phyloP scores from a whole-genome alignment of 2,888 invertebrate species.

The Acronicta psi region DNA sequence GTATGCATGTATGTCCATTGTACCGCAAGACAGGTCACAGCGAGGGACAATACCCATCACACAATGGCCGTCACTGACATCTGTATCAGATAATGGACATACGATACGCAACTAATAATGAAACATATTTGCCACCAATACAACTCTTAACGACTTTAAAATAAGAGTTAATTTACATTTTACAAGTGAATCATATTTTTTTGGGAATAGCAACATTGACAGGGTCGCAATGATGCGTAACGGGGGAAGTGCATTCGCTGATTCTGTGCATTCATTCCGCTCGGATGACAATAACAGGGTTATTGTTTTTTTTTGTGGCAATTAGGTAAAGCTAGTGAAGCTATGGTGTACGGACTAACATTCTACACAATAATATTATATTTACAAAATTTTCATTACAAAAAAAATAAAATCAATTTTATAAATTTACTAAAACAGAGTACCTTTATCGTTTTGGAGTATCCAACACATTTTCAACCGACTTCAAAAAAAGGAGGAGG shows the following conservation, averaged over 20 bases:
- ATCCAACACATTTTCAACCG: too few species aligned
- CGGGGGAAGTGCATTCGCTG: slow-evolving; percentile 43
- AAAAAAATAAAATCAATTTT: too few species aligned
- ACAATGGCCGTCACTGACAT: slow-evolving; percentile 58
- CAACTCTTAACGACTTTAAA: not conserved
- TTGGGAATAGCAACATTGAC: slow-evolving; percentile 29
- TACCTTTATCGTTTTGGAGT: too few species aligned
- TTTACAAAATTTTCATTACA: too few species aligned
- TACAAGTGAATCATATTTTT: slow-evolving; percentile 1
- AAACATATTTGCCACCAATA: not conserved
- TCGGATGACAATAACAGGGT: slow-evolving; percentile 31
- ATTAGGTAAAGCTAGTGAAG: slow-evolving; percentile 1
- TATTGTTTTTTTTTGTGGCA: not conserved
- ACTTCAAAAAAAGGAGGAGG: too few species aligned
- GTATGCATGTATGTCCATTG: not conserved
- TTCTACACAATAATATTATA: too few species aligned
- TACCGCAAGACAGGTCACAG: slow-evolving; percentile 42
- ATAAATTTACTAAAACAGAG: too few species aligned
- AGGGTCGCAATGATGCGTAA: slow-evolving; percentile 29
- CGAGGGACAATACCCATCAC: slow-evolving; percentile 32
- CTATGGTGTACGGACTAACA: too few species aligned
- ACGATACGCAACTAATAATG: slow-evolving; percentile 32
- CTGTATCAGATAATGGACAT: slow-evolving; percentile 65
- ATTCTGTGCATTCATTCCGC: slow-evolving; percentile 33
- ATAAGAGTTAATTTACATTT: slow-evolving; percentile 40